Evolutionary conservation across 2,888 invertebrate species (phyloP), one percentile per base, ranked within the genome.

Genomic region (Cantharis lateralis): DNA sequence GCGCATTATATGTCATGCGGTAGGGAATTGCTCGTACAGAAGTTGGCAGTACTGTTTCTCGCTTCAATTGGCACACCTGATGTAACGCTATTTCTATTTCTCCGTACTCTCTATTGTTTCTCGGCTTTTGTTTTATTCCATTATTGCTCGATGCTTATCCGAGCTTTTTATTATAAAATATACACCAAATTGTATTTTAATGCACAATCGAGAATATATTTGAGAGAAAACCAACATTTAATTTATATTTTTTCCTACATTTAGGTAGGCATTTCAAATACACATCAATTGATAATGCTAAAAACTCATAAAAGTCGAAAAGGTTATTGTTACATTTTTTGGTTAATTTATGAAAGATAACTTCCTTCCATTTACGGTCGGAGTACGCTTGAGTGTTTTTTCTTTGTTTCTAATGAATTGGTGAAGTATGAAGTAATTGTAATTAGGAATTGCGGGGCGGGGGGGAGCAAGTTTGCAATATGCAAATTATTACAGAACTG

Each of bases 1-100:
- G 85, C 84, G 85, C 86, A 87, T 87, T 88, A 88, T 88, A 87
- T 88, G 88, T 88, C 88, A 87, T 86, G 88, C 86, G 87, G 87
- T 85, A 85, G 86, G 87, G 88, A 87, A 87, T 87, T 88, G 87
- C 82, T 83, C 82, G 82, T 83, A 82, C 77, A 73, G 75, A 81
- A 78, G 80, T 81, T 82, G 83, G 82, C 84, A 83, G 81, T 82
- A 82, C 85, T 84, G 84, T 85, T 85, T 84, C 84, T 84, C 86
- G 85, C 84, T 84, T 86, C 85, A 83, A 76, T 79, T 78, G 76
- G 70, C 75, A 71, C 74, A 78, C 78, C 79, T 79, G 77, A 77
- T 72, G 74, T 77, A 75, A 77, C 73, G 78, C 78, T 71, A 78
- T 78, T 79, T 48, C 71, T 75, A 63, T 62, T 68, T 62, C 71